A percentile compares a stretch with the other conserved stretches of the same genome.
phyloP scores from a whole-genome alignment of 2,888 invertebrate genomes.

The Hirtodrosophila cameraria region DNA sequence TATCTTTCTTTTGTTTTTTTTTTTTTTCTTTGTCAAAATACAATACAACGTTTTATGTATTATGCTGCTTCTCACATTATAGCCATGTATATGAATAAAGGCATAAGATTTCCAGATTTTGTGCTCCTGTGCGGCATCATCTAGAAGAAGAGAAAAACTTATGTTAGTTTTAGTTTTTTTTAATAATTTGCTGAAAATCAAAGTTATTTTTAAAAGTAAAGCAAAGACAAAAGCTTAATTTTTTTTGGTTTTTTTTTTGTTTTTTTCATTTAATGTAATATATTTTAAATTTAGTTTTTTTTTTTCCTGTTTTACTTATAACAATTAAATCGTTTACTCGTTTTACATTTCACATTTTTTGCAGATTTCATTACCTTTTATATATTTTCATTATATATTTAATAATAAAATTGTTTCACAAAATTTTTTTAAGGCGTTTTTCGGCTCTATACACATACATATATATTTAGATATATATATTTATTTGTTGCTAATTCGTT shows the following conservation, averaged over 20 bases:
- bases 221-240: conserved; percentile 26
- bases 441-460: conserved; percentile 65
- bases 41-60: conserved; percentile 47
- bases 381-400: conserved; percentile 42
- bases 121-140: conserved; percentile 26
- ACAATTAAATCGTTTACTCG: conserved; percentile 74
- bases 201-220: background rate
- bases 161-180: conserved; percentile 53
- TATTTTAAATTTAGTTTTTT: conserved; percentile 65
- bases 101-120: background rate
- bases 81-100: conserved; percentile 5
- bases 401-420: conserved; percentile 77
- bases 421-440: conserved; percentile 73
- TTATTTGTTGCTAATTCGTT: conserved; percentile 46
- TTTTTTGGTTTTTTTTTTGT: conserved; percentile 32
- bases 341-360: conserved; percentile 52
- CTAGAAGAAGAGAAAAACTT: conserved; percentile 68
- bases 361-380: conserved; percentile 14
- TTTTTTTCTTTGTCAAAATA: conserved; percentile 42
- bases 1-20: conserved; percentile 33
- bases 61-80: conserved; percentile 37
- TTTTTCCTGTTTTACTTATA: conserved; percentile 63
- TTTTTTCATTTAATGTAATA: conserved; percentile 55
- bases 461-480: conserved; percentile 16
- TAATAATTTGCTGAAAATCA: conserved; percentile 22